A percentile compares a stretch with the other conserved stretches of the same genome.
phyloP scores from a whole-genome alignment of 1,140 invertebrate genomes.

The Lutraria rhynchaena region DNA sequence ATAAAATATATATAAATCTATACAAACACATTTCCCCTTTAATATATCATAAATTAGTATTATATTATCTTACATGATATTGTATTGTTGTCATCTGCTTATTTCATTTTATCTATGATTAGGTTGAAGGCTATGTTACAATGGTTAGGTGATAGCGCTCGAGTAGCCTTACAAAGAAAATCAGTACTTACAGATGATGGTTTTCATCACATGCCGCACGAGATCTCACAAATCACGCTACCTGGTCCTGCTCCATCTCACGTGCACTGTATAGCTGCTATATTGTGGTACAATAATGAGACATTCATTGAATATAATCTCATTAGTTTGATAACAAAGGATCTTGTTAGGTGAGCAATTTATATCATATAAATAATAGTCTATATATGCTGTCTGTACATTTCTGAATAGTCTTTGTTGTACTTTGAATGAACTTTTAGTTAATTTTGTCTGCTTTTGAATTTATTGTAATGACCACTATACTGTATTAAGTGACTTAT shows the following conservation, averaged over 20 bases:
- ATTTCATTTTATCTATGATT: conserved; percentile 43
- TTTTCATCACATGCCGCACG: conserved; percentile 76
- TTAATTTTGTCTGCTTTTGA: too few relatives aligned
- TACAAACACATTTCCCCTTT: too few relatives aligned
- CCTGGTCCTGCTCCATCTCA: conserved; percentile 81
- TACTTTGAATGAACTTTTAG: too few relatives aligned
- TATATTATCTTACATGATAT: too few relatives aligned
- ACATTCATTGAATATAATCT: conserved; percentile 83
- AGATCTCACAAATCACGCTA: conserved; percentile 54
- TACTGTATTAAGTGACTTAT: too few relatives aligned
- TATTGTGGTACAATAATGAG: conserved; percentile 90
- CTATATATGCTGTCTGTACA: too few relatives aligned
- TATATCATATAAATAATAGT: too few relatives aligned
- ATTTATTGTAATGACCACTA: too few relatives aligned
- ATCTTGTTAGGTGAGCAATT: conserved; percentile 77
- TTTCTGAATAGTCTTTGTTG: too few relatives aligned
- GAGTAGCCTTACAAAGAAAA: conserved; percentile 76
- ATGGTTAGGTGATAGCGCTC: conserved; percentile 86
- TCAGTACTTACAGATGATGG: conserved; percentile 59
- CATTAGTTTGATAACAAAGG: conserved; percentile 70
- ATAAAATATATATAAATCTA: too few relatives aligned
- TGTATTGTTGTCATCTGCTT: too few relatives aligned
- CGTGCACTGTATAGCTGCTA: conserved; percentile 89
- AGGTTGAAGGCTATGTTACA: conserved; percentile 85
- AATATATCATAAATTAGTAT: too few relatives aligned